Evolutionary conservation across 2,888 invertebrate species (phyloP).

Genomic region (Luperina testacea): DNA sequence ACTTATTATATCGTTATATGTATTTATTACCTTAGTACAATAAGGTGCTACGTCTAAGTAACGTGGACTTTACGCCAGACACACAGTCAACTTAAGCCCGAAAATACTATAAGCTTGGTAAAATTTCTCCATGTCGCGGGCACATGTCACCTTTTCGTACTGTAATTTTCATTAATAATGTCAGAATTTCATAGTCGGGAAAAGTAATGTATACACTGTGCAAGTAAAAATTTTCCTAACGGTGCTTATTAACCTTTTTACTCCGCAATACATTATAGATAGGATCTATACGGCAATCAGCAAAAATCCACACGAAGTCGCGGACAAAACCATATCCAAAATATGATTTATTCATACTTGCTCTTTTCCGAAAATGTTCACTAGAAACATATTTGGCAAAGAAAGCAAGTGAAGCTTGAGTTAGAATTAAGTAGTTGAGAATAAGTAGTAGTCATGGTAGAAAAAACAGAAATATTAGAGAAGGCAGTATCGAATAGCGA

Average conservation of each 20-base stretch:
- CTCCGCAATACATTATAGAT: neutral
- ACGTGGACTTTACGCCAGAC: neutral
- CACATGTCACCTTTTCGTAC: neutral
- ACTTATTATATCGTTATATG: conserved; percentile 14
- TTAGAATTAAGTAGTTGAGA: conserved; percentile 39
- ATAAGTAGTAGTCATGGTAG: conserved; percentile 30
- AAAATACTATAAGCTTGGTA: conserved; percentile 11
- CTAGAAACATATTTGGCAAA: neutral
- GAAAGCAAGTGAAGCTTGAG: conserved; percentile 4
- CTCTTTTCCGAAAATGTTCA: neutral
- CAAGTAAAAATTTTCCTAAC: neutral
- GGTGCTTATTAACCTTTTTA: neutral
- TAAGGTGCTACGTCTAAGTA: neutral
- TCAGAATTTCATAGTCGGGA: neutral
- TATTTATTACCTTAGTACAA: conserved; percentile 2
- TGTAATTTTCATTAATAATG: neutral
- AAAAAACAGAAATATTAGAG: conserved; percentile 20
- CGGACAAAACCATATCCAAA: neutral
- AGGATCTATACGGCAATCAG: neutral
- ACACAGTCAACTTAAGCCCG: neutral
- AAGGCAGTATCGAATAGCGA: conserved; percentile 66
- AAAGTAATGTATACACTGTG: conserved; percentile 9
- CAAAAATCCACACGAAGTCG: neutral
- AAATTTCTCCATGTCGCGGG: neutral
- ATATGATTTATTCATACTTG: neutral